A percentile compares a stretch with the other conserved stretches of the same genome.
Conservation (phyloP, 2,113 vertebrate genomes). For the Alexandromys fortis region DNA sequence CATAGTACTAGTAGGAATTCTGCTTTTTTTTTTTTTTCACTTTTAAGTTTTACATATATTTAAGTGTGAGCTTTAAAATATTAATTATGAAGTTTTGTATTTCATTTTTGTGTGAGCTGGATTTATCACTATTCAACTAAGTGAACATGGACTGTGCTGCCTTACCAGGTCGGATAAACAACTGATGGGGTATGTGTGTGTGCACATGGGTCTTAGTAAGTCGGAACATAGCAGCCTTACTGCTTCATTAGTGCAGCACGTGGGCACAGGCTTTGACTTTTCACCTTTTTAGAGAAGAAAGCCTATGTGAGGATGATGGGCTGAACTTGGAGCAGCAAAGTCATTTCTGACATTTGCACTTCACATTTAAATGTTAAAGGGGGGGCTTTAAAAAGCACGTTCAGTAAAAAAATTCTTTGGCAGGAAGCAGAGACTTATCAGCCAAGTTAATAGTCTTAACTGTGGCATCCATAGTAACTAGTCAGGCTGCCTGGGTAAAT, state of each 20-base stretch:
- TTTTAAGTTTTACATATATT: neutral
- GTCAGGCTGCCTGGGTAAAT: neutral
- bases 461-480: constrained; percentile 20
- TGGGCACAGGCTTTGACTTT: neutral
- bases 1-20: neutral
- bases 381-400: neutral
- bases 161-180: neutral
- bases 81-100: neutral
- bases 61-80: constrained; percentile 14
- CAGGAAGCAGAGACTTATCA: constrained; percentile 2
- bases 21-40: neutral
- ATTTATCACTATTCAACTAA: neutral
- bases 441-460: neutral
- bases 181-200: rapidly evolving
- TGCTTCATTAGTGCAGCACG: neutral
- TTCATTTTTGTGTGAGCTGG: neutral
- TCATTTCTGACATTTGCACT: neutral
- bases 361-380: neutral
- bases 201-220: neutral
- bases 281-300: neutral
- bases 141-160: neutral
- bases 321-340: neutral
- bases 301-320: neutral
- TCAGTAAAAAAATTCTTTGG: neutral
- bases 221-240: neutral